Evolutionary conservation across 1,140 invertebrate species (phyloP).

Genomic region (Temnothorax nylanderi): DNA sequence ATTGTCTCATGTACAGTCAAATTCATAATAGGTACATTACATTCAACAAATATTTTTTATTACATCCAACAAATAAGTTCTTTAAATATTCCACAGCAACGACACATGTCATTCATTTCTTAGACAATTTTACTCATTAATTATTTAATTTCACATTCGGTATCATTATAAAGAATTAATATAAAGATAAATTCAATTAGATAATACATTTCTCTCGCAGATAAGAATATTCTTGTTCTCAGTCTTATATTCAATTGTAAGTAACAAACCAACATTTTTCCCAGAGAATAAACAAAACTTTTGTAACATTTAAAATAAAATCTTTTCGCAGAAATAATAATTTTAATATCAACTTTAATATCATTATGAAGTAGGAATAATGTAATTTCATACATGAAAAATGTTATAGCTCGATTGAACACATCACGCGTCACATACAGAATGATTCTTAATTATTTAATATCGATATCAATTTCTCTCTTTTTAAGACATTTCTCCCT

Average conservation of each 20-base stretch:
- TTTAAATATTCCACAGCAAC: not conserved
- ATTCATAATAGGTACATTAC: not conserved
- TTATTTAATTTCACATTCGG: slow-evolving; percentile 27
- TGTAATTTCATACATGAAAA: slow-evolving; percentile 2
- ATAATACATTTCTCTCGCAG: slow-evolving; percentile 23
- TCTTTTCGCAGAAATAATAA: not conserved
- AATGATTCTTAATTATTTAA: slow-evolving; percentile 11
- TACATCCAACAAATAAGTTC: not conserved
- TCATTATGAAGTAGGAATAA: not conserved
- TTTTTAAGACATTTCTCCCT: not conserved
- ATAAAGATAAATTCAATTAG: slow-evolving; percentile 41
- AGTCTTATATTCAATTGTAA: slow-evolving; percentile 54
- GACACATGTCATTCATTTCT: not conserved
- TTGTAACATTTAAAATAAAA: not conserved
- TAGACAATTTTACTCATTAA: slow-evolving; percentile 9
- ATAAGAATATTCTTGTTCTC: slow-evolving; percentile 13
- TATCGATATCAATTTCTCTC: not conserved
- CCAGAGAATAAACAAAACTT: not conserved
- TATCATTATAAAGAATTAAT: slow-evolving; percentile 15
- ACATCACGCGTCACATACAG: not conserved
- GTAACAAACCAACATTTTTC: not conserved
- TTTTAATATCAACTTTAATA: not conserved
- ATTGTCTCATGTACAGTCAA: not conserved
- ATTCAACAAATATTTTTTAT: not conserved
- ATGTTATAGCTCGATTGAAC: not conserved